Base-by-base conservation (phyloP, 2,888 invertebrate genomes). In the Agrochola circellaris region DNA sequence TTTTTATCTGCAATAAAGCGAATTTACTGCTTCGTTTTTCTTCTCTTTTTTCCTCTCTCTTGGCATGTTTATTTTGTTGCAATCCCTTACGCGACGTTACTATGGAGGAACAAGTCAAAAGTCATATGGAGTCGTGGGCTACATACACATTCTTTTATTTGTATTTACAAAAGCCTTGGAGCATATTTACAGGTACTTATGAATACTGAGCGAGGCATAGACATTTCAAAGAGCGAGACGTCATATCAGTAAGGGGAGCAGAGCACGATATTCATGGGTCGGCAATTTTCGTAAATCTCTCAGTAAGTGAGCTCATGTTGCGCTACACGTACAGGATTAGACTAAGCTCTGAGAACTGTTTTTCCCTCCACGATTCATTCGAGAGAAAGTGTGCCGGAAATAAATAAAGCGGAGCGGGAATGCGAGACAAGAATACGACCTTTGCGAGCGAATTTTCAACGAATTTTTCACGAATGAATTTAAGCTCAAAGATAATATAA, bases 271-370 rank as follows among this genome's bases (percentile, higher is more conserved):
- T 90, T 90, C 89, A 86, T 88, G 87, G 88, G 85, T 88, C 87
- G 88, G 90, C 91, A 90, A 91, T 91, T 91, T 89, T 83, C 85
- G 79, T 88, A 92, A 94, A 94, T 93, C 94, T 93, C 92, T 91
- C 90, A 89, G 91, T 92, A 92, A 93, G 93, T 92, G 92, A 90
- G 91, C 91, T 90, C 90, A 86, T 93, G 91, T 92, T 90, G 89
- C 86, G 87, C 89, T 89, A 91, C 92, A 91, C 90, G 90, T 91
- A 90, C 87, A 88, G 92, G 93, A 93, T 94, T 93, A 93, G 90
- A 88, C 89, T 93, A 92, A 94, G 93, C 94, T 87, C 90, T 90
- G 91, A 89, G 91, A 94, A 93, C 93, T 93, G 93, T 93, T 93
- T 93, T 92, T 92, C 91, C 87, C 89, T 90, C 88, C 88, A 85